Evolutionary conservation across 92 coral and sea anemone species (phyloP).

Genomic region (Porites divaricata): DNA sequence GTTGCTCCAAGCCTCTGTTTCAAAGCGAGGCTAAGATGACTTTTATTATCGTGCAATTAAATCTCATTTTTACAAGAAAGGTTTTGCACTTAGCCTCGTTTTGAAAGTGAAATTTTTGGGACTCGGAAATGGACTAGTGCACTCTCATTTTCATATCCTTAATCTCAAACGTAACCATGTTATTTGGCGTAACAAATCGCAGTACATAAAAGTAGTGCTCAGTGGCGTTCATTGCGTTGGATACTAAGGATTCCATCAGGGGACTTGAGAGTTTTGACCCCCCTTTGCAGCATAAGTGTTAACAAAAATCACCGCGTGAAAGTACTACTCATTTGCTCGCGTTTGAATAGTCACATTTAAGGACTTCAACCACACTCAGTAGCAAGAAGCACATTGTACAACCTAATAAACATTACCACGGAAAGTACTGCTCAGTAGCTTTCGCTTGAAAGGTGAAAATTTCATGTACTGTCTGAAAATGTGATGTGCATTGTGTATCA

Average conservation of each 20-base stretch:
- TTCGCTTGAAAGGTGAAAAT: too few relatives aligned
- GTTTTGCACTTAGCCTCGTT: too few relatives aligned
- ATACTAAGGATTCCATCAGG: neutral
- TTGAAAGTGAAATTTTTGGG: too few relatives aligned
- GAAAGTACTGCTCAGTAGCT: neutral
- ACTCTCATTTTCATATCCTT: too few relatives aligned
- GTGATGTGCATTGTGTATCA: neutral
- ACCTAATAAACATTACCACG: neutral
- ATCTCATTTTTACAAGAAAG: too few relatives aligned
- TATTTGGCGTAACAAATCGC: too few relatives aligned
- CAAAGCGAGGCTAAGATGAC: too few relatives aligned
- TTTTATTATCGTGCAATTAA: too few relatives aligned
- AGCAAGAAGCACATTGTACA: neutral
- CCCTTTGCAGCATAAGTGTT: neutral
- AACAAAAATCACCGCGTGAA: neutral
- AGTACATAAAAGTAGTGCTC: neutral
- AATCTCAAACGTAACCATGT: too few relatives aligned
- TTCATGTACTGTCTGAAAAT: neutral
- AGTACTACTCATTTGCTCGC: neutral
- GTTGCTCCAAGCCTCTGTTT: too few relatives aligned
- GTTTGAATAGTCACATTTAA: neutral
- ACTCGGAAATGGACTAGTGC: too few relatives aligned
- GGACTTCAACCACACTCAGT: neutral
- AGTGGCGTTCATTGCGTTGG: neutral
- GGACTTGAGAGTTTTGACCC: neutral